Evolutionary conservation across 2,888 invertebrate genomes (phyloP).

Genomic region (Drosophila flavopinicola): DNA sequence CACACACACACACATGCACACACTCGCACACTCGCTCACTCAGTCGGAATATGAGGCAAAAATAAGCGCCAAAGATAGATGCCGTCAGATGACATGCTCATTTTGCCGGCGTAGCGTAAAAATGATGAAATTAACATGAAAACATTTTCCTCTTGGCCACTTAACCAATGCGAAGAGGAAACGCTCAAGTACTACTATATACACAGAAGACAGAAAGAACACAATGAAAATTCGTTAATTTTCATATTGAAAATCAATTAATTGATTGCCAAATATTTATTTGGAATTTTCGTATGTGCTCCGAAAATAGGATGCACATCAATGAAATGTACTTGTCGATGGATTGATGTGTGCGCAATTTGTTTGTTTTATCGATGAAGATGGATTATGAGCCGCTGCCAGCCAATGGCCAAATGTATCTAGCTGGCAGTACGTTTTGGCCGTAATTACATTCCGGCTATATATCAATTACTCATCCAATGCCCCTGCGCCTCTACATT

Average conservation of each 20-base stretch:
- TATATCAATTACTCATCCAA: constrained; percentile 68
- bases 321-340: constrained; percentile 64
- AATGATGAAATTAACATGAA: constrained; percentile 77
- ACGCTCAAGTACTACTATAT: constrained; percentile 54
- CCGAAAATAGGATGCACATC: constrained; percentile 42
- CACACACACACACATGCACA: constrained; percentile 17
- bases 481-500: constrained; percentile 50
- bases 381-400: constrained; percentile 76
- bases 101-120: constrained; percentile 66
- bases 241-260: constrained; percentile 72
- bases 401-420: constrained; percentile 7
- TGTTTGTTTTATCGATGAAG: constrained; percentile 78
- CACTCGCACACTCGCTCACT: constrained; percentile 5
- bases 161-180: constrained; percentile 51
- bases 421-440: constrained; percentile 16
- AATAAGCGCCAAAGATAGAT: constrained; percentile 61
- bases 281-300: constrained; percentile 30
- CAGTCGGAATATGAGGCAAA: constrained; percentile 27
- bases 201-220: constrained; percentile 24
- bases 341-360: constrained; percentile 70
- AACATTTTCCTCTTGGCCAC: constrained; percentile 32
- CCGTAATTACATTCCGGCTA: constrained; percentile 38
- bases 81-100: constrained; percentile 75
- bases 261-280: constrained; percentile 75
- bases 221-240: constrained; percentile 30